These are phyloP conservation scores for Drosophila maculinotata DNA, from an alignment of 2,888 invertebrate genomes.

Conservation along the genomic window DNA sequence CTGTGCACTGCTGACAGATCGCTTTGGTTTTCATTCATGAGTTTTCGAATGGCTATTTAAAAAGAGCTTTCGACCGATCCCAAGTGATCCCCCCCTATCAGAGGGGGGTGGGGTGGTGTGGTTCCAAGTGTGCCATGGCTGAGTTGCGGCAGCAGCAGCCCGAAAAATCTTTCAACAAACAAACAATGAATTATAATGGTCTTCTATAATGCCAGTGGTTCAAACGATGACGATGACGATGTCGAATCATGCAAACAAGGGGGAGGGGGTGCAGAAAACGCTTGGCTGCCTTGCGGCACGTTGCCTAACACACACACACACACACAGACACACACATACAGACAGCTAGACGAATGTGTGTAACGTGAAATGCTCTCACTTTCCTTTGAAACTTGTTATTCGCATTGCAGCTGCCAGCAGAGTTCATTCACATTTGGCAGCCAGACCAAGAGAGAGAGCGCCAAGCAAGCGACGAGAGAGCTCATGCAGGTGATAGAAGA, in stretches of 20 bases:
- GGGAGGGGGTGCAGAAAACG: conserved; percentile 10
- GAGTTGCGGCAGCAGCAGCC: conserved; percentile 5
- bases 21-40: conserved; percentile 46
- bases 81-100: conserved; percentile 10
- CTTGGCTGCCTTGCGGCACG: conserved; percentile 45
- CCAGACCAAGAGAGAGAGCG: conserved; percentile 31
- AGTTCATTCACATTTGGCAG: conserved; percentile 81
- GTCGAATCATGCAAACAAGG: conserved; percentile 25
- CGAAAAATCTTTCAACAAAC: conserved; percentile 56
- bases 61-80: conserved; percentile 24
- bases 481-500: conserved; percentile 42
- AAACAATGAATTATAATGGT: conserved; percentile 29
- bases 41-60: conserved; percentile 17
- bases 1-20: not conserved
- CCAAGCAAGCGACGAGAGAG: conserved; percentile 27
- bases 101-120: not conserved
- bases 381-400: conserved; percentile 84
- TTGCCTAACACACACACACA: conserved; percentile 36
- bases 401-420: conserved; percentile 72
- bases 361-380: conserved; percentile 84
- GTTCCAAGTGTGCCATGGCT: conserved; percentile 10
- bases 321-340: not conserved
- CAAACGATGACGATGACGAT: conserved; percentile 29
- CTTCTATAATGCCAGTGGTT: conserved; percentile 32
- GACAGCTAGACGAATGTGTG: conserved; percentile 36